Evolutionary conservation across 1,140 invertebrate species (phyloP).

Genomic region (Hycleus phaleratus): DNA sequence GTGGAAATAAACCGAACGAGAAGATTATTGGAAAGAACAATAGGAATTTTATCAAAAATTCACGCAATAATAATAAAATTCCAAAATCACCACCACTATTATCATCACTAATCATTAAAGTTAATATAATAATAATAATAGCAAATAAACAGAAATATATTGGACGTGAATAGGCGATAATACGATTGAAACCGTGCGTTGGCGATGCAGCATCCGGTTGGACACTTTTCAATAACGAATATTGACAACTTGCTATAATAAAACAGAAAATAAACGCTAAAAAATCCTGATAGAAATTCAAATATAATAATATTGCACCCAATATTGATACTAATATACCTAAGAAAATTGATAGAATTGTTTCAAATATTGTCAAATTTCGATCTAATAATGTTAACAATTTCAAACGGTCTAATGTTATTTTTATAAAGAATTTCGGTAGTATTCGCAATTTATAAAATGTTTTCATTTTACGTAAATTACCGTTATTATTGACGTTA

Average conservation of each 20-base stretch:
- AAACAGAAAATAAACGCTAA: constrained; percentile 93
- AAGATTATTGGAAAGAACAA: constrained; percentile 90
- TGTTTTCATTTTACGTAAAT: constrained; percentile 53
- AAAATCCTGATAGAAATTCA: constrained; percentile 85
- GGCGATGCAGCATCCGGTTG: constrained; percentile 98
- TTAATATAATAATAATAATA: constrained; percentile 59
- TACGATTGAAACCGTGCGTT: constrained; percentile 95
- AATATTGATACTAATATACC: constrained; percentile 80
- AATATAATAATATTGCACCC: constrained; percentile 74
- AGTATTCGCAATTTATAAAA: constrained; percentile 82
- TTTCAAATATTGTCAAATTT: constrained; percentile 79
- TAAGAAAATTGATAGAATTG: constrained; percentile 74
- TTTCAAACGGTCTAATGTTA: constrained; percentile 86
- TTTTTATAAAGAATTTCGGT: constrained; percentile 60
- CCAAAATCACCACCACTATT: constrained; percentile 67
- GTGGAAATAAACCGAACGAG: constrained; percentile 89
- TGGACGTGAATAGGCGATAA: constrained; percentile 88
- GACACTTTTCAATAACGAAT: constrained; percentile 95
- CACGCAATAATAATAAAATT: constrained; percentile 60
- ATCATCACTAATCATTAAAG: no score
- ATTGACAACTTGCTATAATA: constrained; percentile 94
- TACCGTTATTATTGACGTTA: constrained; percentile 10
- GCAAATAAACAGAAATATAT: constrained; percentile 87
- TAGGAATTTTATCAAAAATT: constrained; percentile 71
- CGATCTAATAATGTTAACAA: constrained; percentile 88